Percentiles rank a stretch among this genome's conserved stretches.
Evolutionary conservation across 2,113 vertebrate genomes (phyloP).

Genomic region (Cryptotis parvus): DNA sequence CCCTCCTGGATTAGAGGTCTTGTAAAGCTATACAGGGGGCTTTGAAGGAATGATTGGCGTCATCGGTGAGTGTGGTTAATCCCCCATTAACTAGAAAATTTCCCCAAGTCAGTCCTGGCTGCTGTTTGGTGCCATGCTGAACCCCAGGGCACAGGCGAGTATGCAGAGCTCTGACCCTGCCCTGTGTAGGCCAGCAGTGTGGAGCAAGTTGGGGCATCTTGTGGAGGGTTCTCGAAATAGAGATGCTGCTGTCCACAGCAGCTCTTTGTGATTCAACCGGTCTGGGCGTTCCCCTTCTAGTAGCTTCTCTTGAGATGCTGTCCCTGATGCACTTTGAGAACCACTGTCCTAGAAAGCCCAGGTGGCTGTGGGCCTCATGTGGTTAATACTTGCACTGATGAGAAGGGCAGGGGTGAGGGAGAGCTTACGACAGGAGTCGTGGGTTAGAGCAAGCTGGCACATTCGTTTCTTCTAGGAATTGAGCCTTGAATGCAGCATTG

Average conservation of each 20-base stretch:
- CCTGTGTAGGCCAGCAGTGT: no score
- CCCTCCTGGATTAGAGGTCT: neutral
- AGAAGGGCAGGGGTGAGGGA: neutral
- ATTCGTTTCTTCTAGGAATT: neutral
- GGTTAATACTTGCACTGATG: neutral
- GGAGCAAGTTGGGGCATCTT: no score
- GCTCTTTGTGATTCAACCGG: neutral
- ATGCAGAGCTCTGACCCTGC: neutral
- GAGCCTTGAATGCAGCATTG: neutral
- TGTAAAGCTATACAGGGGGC: neutral
- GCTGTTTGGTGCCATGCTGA: neutral
- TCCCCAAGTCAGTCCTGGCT: neutral
- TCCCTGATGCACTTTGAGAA: neutral
- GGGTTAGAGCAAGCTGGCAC: neutral
- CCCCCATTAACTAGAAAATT: neutral
- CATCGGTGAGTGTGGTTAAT: neutral
- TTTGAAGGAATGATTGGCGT: neutral
- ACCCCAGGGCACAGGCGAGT: no score
- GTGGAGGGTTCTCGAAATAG: neutral
- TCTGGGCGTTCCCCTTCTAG: neutral
- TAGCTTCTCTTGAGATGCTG: neutral
- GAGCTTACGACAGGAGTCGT: neutral
- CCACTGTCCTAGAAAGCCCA: neutral
- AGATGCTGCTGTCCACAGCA: neutral
- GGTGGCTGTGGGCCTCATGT: neutral